These are phyloP conservation scores for Acanthococcus lagerstroemiae DNA, from an alignment of 2,888 invertebrate species.

Conservation along the genomic window DNA sequence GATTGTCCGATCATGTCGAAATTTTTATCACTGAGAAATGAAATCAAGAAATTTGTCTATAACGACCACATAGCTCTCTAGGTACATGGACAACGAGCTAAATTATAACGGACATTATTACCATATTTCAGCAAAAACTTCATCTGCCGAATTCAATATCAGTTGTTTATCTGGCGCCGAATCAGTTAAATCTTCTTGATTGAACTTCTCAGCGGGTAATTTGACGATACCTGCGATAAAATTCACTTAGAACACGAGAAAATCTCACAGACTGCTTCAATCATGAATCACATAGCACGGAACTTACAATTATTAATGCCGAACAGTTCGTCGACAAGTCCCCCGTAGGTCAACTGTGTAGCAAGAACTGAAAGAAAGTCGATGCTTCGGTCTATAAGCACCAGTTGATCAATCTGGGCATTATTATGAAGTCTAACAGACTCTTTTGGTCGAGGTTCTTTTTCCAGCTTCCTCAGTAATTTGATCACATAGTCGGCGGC, in stretches of 20 bases:
- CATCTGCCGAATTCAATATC: conserved; percentile 79
- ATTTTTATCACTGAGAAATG: conserved; percentile 64
- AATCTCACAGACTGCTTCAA: no score
- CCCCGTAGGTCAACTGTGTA: conserved; percentile 94
- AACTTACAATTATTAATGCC: conserved; percentile 61
- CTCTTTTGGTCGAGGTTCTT: conserved; percentile 46
- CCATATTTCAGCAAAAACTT: conserved; percentile 71
- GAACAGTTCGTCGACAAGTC: conserved; percentile 90
- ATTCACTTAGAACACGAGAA: not conserved
- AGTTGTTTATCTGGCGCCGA: conserved; percentile 55
- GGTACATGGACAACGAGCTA: not conserved
- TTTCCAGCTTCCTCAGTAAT: conserved; percentile 60
- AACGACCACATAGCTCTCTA: no score
- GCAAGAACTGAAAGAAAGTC: conserved; percentile 87
- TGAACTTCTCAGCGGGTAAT: conserved; percentile 77
- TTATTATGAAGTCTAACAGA: conserved; percentile 43
- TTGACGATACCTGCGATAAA: conserved; percentile 55
- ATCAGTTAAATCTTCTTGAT: conserved; percentile 50
- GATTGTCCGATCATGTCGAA: conserved; percentile 82
- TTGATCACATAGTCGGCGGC: conserved; percentile 85
- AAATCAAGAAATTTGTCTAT: no score
- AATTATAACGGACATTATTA: conserved; percentile 33
- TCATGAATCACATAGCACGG: conserved; percentile 1
- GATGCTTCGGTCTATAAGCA: conserved; percentile 80
- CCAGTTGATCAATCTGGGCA: conserved; percentile 73